A percentile compares a stretch with the other conserved stretches of the same genome.
These are phyloP conservation scores for Anarhynchus alexandrinus DNA, from an alignment of 2,113 vertebrate genomes.

Conservation along the genomic window DNA sequence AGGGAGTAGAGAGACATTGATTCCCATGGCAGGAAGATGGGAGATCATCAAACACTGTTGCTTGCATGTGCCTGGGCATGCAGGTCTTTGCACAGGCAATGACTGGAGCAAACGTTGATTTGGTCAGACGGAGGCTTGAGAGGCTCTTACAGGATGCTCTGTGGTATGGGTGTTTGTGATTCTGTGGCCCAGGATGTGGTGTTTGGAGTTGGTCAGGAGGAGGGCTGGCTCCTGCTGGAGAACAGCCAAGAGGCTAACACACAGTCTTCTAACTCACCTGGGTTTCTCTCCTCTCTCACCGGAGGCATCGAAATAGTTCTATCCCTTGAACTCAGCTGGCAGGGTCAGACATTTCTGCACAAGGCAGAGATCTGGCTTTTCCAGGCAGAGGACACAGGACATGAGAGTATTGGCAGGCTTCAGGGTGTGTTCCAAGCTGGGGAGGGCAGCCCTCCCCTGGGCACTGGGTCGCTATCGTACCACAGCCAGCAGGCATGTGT, in stretches of 20 bases:
- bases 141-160: background rate
- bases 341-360: background rate
- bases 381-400: background rate
- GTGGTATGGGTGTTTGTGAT: background rate
- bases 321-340: background rate
- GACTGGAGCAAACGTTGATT: background rate
- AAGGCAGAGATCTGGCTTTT: background rate
- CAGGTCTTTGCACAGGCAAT: background rate
- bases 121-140: background rate
- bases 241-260: background rate
- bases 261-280: background rate
- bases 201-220: background rate
- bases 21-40: background rate
- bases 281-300: background rate
- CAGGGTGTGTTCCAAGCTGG: background rate
- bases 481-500: background rate
- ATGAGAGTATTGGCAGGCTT: background rate
- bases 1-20: background rate
- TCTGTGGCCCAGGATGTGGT: rapidly evolving
- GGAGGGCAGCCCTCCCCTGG: background rate
- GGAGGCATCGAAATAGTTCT: background rate
- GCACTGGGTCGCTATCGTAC: rapidly evolving
- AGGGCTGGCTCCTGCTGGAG: background rate
- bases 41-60: background rate
- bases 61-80: background rate